Conservation (phyloP, 2,888 invertebrate genomes). For the Ametastegia equiseti region DNA sequence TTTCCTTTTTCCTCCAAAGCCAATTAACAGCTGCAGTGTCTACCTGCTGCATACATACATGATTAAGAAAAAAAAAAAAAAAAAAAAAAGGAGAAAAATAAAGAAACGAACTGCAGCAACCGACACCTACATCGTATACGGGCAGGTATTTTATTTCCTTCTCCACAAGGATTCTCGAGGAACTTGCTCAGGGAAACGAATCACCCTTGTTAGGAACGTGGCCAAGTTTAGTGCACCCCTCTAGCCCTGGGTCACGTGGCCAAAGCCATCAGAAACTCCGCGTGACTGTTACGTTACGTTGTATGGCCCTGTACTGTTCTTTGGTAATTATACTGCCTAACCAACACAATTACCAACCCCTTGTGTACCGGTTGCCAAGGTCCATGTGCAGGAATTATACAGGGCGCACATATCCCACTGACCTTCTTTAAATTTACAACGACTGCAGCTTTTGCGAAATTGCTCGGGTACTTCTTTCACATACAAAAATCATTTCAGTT, state of each 20-base stretch:
- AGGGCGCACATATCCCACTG: too few species aligned
- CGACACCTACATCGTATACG: neutral
- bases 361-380: neutral
- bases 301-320: slow-evolving; percentile 11
- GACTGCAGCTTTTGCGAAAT: neutral
- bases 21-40: neutral
- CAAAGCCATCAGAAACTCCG: slow-evolving; percentile 26
- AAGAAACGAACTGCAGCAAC: neutral
- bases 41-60: too few species aligned
- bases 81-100: neutral
- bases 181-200: neutral
- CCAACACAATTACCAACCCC: neutral
- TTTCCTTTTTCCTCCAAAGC: neutral
- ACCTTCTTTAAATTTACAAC: neutral
- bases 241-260: slow-evolving; percentile 22
- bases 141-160: neutral
- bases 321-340: slow-evolving; percentile 18
- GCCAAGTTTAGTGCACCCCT: slow-evolving; percentile 26
- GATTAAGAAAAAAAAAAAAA: neutral
- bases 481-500: neutral
- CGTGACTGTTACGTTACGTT: slow-evolving; percentile 28
- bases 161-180: neutral
- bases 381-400: neutral
- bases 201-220: slow-evolving; percentile 14
- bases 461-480: neutral